Percentiles rank a stretch among this genome's conserved stretches.
phyloP scores from a whole-genome alignment of 2,888 invertebrate genomes.

The Tiliacea aurago region DNA sequence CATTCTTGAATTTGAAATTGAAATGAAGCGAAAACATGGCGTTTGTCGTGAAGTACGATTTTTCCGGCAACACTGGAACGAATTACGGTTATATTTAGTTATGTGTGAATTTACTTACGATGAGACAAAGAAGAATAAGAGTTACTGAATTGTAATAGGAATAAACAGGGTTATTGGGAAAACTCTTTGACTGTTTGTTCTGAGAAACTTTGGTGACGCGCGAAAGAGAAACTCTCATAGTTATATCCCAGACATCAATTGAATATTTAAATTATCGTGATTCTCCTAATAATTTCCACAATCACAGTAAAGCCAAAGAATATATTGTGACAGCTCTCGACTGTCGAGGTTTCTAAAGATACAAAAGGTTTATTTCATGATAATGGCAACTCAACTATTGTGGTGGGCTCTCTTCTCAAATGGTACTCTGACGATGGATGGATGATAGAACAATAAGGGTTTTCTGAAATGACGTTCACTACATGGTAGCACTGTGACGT shows the following conservation, averaged over 20 bases:
- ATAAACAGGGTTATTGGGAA: background rate
- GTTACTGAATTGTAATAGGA: background rate
- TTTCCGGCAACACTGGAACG: conserved; percentile 56
- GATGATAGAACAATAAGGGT: background rate
- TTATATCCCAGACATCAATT: too few species aligned
- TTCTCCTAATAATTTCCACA: background rate
- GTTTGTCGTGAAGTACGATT: conserved; percentile 58
- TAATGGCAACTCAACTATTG: background rate
- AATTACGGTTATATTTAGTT: conserved; percentile 50
- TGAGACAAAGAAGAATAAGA: background rate
- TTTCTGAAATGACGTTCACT: too few species aligned
- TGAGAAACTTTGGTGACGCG: too few species aligned
- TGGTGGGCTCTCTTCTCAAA: background rate
- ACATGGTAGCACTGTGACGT: too few species aligned
- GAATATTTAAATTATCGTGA: too few species aligned
- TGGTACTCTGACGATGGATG: background rate
- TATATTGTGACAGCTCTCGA: too few species aligned
- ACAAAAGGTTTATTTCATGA: too few species aligned
- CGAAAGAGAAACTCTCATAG: too few species aligned
- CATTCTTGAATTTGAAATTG: conserved; percentile 65
- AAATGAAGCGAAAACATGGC: conserved; percentile 59
- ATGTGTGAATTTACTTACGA: conserved; percentile 20
- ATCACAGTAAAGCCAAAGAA: too few species aligned
- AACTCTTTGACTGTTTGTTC: background rate
- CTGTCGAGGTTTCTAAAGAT: too few species aligned